phyloP scores from a whole-genome alignment of 2,888 invertebrate genomes.

The Micropterix aruncella region DNA sequence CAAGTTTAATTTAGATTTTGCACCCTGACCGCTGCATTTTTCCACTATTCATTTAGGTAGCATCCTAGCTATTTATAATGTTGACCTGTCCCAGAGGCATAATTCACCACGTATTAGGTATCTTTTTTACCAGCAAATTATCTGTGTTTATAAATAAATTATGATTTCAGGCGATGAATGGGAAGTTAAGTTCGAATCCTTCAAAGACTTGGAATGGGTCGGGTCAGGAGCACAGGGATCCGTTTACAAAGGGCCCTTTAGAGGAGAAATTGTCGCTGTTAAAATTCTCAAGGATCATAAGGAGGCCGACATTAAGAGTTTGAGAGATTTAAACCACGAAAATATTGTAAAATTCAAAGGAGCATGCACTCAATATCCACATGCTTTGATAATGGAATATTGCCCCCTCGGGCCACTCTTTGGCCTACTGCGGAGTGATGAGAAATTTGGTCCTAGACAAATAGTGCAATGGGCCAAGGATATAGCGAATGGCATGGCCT shows the following conservation, averaged over 20 bases:
- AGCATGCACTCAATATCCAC: slow-evolving; percentile 85
- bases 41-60: no score
- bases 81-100: no score
- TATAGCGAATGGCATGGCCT: slow-evolving; percentile 93
- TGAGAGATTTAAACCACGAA: slow-evolving; percentile 86
- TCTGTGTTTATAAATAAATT: not conserved
- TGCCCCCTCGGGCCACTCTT: slow-evolving; percentile 93
- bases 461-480: slow-evolving; percentile 90
- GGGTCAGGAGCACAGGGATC: slow-evolving; percentile 95
- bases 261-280: slow-evolving; percentile 81
- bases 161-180: slow-evolving; percentile 55
- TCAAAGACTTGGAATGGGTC: slow-evolving; percentile 77
- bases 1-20: no score
- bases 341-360: slow-evolving; percentile 87
- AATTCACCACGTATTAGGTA: no score
- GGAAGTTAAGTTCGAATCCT: slow-evolving; percentile 89
- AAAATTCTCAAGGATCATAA: slow-evolving; percentile 88
- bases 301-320: slow-evolving; percentile 86
- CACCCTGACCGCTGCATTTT: no score
- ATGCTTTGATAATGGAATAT: slow-evolving; percentile 96
- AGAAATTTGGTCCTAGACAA: slow-evolving; percentile 71
- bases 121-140: not conserved
- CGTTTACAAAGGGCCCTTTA: slow-evolving; percentile 78
- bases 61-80: no score
- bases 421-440: slow-evolving; percentile 74